Percentiles rank a stretch among this genome's conserved stretches.
Evolutionary conservation across 2,797 vertebrate species (phyloP).

Genomic region (Hyperoplus immaculatus): DNA sequence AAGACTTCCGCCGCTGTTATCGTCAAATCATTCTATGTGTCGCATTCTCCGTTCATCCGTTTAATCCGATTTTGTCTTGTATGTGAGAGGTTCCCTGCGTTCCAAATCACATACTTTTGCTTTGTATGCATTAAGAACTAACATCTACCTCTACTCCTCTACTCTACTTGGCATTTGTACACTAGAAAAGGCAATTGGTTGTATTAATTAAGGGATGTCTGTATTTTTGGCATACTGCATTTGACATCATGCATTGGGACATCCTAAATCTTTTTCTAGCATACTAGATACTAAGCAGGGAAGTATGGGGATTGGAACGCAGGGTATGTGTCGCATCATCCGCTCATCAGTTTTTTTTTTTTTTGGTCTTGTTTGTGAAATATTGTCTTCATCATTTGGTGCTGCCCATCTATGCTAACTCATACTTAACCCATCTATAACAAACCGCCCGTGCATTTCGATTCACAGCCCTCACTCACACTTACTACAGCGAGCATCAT

Average conservation of each 20-base stretch:
- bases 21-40: neutral
- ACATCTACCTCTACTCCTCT: no score
- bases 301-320: no score
- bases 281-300: no score
- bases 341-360: neutral
- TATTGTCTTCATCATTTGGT: neutral
- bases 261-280: no score
- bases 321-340: neutral
- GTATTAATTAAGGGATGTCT: no score
- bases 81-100: neutral
- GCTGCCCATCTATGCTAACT: slow-evolving; percentile 28
- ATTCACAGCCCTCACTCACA: neutral
- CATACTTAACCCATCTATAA: slow-evolving; percentile 28
- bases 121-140: no score
- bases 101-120: no score
- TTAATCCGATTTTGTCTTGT: neutral
- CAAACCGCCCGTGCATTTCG: slow-evolving; percentile 6
- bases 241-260: no score
- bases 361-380: neutral
- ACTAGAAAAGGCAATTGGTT: no score
- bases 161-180: no score
- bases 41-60: no score
- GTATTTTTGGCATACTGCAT: no score
- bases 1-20: slow-evolving; percentile 62
- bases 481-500: neutral